phyloP scores from a whole-genome alignment of 2,888 invertebrate species.

The Xestia ashworthii region DNA sequence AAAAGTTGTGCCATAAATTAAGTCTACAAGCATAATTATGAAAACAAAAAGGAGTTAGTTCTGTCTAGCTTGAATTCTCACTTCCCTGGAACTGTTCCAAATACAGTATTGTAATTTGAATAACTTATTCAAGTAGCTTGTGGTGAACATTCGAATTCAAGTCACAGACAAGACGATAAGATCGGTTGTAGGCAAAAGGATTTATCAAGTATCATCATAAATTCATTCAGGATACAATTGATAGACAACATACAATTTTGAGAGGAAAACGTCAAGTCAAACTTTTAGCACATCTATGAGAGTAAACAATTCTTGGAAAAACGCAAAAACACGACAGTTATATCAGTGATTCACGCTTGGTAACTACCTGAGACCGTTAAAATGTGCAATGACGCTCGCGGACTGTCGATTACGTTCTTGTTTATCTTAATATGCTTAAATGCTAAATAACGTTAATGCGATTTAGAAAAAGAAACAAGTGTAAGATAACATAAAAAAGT shows the following conservation, averaged over 20 bases:
- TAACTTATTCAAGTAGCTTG: conserved; percentile 52
- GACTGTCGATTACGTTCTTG: conserved; percentile 61
- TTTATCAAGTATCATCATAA: conserved; percentile 41
- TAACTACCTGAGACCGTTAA: conserved; percentile 85
- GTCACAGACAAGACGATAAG: conserved; percentile 66
- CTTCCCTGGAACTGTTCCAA: conserved; percentile 53
- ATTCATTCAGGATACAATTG: conserved; percentile 40
- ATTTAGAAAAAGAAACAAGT: background rate
- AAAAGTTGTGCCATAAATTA: conserved; percentile 20
- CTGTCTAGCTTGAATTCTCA: conserved; percentile 25
- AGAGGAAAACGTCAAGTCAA: conserved; percentile 64
- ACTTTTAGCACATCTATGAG: conserved; percentile 82
- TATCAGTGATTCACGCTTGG: conserved; percentile 84
- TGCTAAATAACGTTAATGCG: background rate
- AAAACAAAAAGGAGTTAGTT: conserved; percentile 24
- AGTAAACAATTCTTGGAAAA: conserved; percentile 83
- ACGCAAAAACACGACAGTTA: conserved; percentile 87
- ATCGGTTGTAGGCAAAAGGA: conserved; percentile 40
- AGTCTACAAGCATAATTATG: conserved; percentile 9
- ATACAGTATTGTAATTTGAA: conserved; percentile 51
- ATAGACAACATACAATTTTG: conserved; percentile 50
- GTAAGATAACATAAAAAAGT: background rate
- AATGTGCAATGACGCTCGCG: conserved; percentile 70
- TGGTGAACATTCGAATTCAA: conserved; percentile 65
- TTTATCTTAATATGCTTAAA: conserved; percentile 45